Evolutionary conservation across 2,113 vertebrate species (phyloP), one percentile per base, ranked within the genome.

Genomic region (Xyliphius kryptos): DNA sequence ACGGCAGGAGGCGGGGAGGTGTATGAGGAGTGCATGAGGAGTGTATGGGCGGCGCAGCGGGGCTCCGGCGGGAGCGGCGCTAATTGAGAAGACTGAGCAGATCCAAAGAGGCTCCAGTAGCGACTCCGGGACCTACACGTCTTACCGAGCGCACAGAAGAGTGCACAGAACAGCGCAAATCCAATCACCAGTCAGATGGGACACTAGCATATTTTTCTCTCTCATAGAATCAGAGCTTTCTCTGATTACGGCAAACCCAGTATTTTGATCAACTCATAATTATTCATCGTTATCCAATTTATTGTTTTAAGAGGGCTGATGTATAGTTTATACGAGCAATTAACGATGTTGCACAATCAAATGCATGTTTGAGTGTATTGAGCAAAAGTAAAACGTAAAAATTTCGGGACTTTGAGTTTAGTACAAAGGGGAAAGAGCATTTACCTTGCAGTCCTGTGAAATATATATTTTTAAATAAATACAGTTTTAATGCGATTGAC

Each of bases 1-100:
- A 75, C 83, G 66, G 79, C 81, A 73, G 81, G 81, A 76, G 83
- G 77, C 71, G 73, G 73, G 43, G 26, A 32, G 26, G 26, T 32
- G 26, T 32, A 5, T 32, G 26, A n/a, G 43, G 43, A 46, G 43
- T 46, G 6, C n/a, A 46, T 70, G 76, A 66, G 74, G 74, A 66
- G 66, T 71, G 47, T 56, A 58, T 75, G 69, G 75, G 70, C 41
- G 73, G 65, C 76, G 46, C 80, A 77, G 80, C 69, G 67, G 78
- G 80, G 63, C 68, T 60, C 67, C 69, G 16, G 61, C 59, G 70
- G 72, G 67, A 79, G 70, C 61, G 70, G 44, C 57, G 70, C 72
- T 79, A 77, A 80, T 76, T 82, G 77, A 77, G 74, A 67, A 75
- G 74, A 67, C 80, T 51, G 68, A 70, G 74, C 48, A 67, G 65